Base-by-base conservation (phyloP, 1,140 invertebrate species). In the Mesaphorura yosii region DNA sequence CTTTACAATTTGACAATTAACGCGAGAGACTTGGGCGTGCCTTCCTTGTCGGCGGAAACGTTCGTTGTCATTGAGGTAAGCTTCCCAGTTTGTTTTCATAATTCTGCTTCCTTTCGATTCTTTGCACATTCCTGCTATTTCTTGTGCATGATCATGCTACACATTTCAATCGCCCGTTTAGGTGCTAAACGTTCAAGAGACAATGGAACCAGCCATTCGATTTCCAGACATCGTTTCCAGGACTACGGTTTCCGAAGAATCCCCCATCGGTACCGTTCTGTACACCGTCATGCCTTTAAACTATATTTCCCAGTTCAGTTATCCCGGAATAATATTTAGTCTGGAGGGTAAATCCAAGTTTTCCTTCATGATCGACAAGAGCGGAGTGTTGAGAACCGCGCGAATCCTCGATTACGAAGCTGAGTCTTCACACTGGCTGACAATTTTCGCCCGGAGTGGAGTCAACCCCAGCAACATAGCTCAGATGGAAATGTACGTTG, bases 1-100 rank as follows among this genome's bases (percentile, higher is more conserved):
- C 78, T 89, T 41, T 89, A 94, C 69, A 88, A 84, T 63, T 72
- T 96, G 34, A 84, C 82, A 27, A 83, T 90, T 37, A 75, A 79
- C 28, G 91, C 87, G 0, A 78, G 76, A 17, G 91, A 95, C 72
- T 75, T 79, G 1, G 88, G 86, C 3, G 76, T 75, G 34, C 68
- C 69, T 10, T 52, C 65, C 2, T 68, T 88, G 34, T 79, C 77
- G 22, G 78, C 84, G 0, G 82, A 88, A 60, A 79, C 79, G 39
- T 73, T 88, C 19, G 78, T 70, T 42, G 59, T 86, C 15, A 79
- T 98, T 5, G 86, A 94, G 67, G 79, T 97, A 58, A 52, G 59
- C 38, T 6, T 4, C 15, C 27, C 15, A 22, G 23, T 45, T 45
- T 3, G 42, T 45, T 45, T 22, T n/a, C 5, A 19, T 22, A 15